Percentiles rank a stretch among this genome's conserved stretches.
Conservation (phyloP, 2,797 vertebrate genomes). For the Sciaenops ocellatus region DNA sequence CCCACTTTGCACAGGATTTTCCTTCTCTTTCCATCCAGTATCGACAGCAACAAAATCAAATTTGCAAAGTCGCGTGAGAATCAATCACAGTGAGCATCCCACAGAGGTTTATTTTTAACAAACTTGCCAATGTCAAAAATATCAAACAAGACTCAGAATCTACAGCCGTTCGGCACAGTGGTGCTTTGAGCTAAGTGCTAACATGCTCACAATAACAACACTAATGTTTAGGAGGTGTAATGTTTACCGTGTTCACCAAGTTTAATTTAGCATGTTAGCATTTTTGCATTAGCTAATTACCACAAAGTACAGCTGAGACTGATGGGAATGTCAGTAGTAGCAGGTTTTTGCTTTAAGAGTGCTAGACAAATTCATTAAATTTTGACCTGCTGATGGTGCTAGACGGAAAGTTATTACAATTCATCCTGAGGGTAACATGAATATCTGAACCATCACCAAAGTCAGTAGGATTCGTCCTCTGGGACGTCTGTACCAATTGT, state of each 20-base stretch:
- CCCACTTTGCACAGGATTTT: constrained; percentile 33
- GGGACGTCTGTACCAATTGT: too few species aligned
- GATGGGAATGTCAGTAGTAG: too few species aligned
- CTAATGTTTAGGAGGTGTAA: not conserved
- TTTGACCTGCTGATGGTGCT: too few species aligned
- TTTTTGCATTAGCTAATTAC: not conserved
- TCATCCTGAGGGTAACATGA: too few species aligned
- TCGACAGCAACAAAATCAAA: constrained; percentile 31
- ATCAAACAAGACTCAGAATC: not conserved
- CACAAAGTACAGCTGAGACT: not conserved
- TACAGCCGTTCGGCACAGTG: not conserved
- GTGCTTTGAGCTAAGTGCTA: not conserved
- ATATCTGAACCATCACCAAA: too few species aligned
- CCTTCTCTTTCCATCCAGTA: constrained; percentile 46
- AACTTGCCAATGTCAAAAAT: not conserved
- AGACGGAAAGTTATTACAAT: too few species aligned
- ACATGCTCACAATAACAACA: not conserved
- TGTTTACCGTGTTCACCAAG: too few species aligned
- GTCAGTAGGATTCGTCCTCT: too few species aligned
- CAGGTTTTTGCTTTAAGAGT: too few species aligned
- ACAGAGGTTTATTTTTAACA: not conserved
- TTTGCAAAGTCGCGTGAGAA: constrained; percentile 9
- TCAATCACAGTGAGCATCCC: not conserved
- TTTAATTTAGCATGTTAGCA: too few species aligned
- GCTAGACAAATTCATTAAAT: too few species aligned